Conservation (phyloP, 2,888 invertebrate genomes). For the Lasioglossum figueresi region DNA sequence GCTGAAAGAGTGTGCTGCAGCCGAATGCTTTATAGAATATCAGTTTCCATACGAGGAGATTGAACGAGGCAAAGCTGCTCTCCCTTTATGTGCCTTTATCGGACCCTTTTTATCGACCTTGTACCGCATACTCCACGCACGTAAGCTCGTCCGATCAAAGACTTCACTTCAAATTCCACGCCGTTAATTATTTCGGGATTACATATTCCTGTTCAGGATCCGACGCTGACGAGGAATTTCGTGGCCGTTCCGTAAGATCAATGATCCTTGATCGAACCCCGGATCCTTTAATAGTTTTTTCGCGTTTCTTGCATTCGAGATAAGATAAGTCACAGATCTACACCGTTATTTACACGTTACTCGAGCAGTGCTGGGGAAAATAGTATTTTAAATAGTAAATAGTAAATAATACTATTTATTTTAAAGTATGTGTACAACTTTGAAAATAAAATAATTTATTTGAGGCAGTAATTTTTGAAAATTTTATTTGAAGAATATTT, state of each 20-base stretch:
- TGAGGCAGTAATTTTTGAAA: no score
- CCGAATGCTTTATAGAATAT: constrained; percentile 66
- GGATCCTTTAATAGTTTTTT: not conserved
- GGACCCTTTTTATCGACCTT: constrained; percentile 58
- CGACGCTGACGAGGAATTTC: constrained; percentile 25
- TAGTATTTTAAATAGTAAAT: no score
- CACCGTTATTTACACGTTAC: not conserved
- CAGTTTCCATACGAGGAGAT: constrained; percentile 62
- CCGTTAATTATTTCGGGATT: constrained; percentile 67
- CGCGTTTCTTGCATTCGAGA: not conserved
- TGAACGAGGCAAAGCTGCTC: constrained; percentile 62
- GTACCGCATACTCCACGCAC: constrained; percentile 42
- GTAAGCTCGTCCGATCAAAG: constrained; percentile 57
- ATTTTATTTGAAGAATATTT: no score
- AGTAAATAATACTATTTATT: no score
- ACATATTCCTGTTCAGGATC: constrained; percentile 31
- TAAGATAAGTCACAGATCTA: not conserved
- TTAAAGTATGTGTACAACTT: no score
- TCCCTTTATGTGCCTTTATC: constrained; percentile 55
- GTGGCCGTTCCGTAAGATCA: constrained; percentile 12
- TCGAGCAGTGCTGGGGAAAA: no score
- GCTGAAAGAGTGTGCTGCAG: constrained; percentile 49
- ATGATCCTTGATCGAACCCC: not conserved
- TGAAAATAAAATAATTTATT: no score
- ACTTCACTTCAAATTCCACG: constrained; percentile 48